Evolutionary conservation across 2,888 invertebrate genomes (phyloP).

Genomic region (Drosophila fungiperda): DNA sequence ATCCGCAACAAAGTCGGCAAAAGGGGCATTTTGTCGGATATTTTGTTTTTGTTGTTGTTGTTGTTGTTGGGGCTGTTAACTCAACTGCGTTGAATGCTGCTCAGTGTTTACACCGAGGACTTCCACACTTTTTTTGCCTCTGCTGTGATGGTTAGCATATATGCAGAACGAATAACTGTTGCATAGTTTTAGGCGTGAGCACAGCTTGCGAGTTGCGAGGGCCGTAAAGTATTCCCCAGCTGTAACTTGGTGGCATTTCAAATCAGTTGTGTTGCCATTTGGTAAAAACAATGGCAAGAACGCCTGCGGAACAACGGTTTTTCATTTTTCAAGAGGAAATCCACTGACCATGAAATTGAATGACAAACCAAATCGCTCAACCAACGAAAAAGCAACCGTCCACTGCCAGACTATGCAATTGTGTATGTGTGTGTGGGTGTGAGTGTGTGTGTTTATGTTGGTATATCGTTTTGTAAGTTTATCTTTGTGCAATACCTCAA

Average conservation of each 20-base stretch:
- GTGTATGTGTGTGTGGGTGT: not conserved
- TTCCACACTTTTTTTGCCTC: constrained; percentile 11
- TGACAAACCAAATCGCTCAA: constrained; percentile 76
- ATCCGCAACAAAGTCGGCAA: not conserved
- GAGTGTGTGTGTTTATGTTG: constrained; percentile 22
- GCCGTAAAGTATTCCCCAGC: constrained; percentile 47
- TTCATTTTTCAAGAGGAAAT: constrained; percentile 56
- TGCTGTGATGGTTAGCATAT: constrained; percentile 25
- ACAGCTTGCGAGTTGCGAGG: constrained; percentile 6
- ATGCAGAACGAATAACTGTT: constrained; percentile 32
- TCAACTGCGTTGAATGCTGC: constrained; percentile 25
- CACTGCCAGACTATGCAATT: constrained; percentile 11
- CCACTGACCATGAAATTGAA: constrained; percentile 78
- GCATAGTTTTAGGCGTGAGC: constrained; percentile 35
- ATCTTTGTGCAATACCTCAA: constrained; percentile 69
- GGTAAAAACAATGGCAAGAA: constrained; percentile 42
- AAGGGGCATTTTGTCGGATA: constrained; percentile 18
- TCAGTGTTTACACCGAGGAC: constrained; percentile 40
- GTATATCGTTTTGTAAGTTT: constrained; percentile 34
- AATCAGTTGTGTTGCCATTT: constrained; percentile 61
- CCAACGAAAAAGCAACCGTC: constrained; percentile 55
- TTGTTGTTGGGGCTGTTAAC: constrained; percentile 19
- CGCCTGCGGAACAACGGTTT: constrained; percentile 31
- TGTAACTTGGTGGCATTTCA: constrained; percentile 47
- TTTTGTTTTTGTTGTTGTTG: constrained; percentile 5